Evolutionary conservation across 2,797 vertebrate genomes (phyloP), one percentile per base, ranked within the genome.

Genomic region (Amblyopsis hoosieri): DNA sequence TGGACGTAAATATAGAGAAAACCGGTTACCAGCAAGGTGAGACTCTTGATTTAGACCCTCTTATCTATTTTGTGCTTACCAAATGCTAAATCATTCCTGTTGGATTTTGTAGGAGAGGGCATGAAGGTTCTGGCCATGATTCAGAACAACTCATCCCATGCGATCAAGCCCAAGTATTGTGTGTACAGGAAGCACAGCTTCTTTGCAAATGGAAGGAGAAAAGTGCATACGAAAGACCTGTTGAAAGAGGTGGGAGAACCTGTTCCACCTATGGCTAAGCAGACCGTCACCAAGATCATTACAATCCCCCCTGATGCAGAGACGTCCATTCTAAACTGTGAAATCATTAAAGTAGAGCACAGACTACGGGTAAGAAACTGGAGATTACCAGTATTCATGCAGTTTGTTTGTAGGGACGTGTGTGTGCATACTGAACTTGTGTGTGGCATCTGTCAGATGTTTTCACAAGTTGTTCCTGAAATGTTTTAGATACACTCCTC

Each of bases 81-180:
- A 12, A 14, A 56, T n/a, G n/a, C 47, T 48, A 48, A 12, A 12
- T 3, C n/a, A n/a, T 23, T 45, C 29, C 29, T 59, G 6, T 7
- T 76, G 46, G 86, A 4, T 10, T 75, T 73, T 60, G 13, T 83
- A 97, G 97, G 94, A 81, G 95, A 98, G 89, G 93, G 90, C 78
- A 84, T 98, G 73, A 94, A 94, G 74, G 92, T 99, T 69, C 82
- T 94, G 59, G 90, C 93, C 46, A 90, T 84, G 76, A 91, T 98
- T 81, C 92, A 95, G 71, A 99, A 99, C 70, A 94, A 91, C 84
- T 97, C 95, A 48, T 93, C 95, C 75, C 93, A 94, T 68, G 64
- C 91, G 80, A 92, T 98, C 76, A 95, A 93, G 87, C 96, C 95
- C 79, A 98, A 97, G 90, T 96, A 94, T 87, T 90, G 88, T 69